Base-by-base conservation (phyloP, 2,888 invertebrate species). In the Conops quadrifasciatus region DNA sequence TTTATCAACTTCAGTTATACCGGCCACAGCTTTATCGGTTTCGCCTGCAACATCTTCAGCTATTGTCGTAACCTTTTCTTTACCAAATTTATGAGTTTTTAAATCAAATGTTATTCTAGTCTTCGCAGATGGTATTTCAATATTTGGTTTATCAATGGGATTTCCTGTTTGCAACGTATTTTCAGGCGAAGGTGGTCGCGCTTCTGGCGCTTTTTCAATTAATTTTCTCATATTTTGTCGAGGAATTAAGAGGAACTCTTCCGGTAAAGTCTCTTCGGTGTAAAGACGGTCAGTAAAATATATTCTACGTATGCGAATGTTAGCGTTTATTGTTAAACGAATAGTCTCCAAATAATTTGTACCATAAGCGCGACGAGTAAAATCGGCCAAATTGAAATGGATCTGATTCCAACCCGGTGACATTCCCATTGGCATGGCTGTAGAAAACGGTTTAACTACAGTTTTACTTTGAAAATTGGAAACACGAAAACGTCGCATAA, bases 381-480 rank as follows among this genome's bases (percentile, higher is more conserved):
- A 99, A 87, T 99, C 98, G 56, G 97, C 94, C 79, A 98, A 88
- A 87, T 98, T 98, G 83, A 98, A 97, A 87, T 98, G 97, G 81
- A 99, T 96, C 85, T 92, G 91, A 83, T 91, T 91, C 91, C 90
- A 94, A 19, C 95, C 95, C 67, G 81, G 80, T 0, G 85, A 84
- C 79, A 86, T 80, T 76, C 97, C 92, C 88, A 98, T 94, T 0
- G 98, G 98, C 98, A 98, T 98, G 53, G 94, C 95, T 74, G 98
- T 98, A 79, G 96, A 97, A 83, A 98, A 98, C 1, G 97, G 96
- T 82, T 94, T 92, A 0, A 96, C 94, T 77, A 94, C 89, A 0
- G 96, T 96, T 11, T 95, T 95, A 24, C 96, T 97, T 87, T 98
- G 98, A 85, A 96, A 99, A 87, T 98, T 98, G 68, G 97, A 97